phyloP scores from a whole-genome alignment of 2,797 vertebrate genomes.

The Esox masquinongy region DNA sequence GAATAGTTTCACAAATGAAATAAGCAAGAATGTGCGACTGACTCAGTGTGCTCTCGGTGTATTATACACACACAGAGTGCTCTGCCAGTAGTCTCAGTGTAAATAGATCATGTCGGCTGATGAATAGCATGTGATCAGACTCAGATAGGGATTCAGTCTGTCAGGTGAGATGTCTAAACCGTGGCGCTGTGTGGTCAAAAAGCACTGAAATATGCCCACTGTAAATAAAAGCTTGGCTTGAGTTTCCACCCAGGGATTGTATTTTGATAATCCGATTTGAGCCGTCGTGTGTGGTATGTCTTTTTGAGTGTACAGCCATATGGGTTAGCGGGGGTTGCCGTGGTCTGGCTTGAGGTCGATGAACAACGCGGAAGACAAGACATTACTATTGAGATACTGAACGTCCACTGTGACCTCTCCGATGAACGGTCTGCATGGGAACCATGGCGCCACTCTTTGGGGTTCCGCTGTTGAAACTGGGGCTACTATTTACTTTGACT shows the following conservation, averaged over 20 bases:
- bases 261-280: constrained; percentile 50
- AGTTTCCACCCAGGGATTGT: constrained; percentile 49
- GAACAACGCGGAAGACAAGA: constrained; percentile 9
- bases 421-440: background rate
- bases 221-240: constrained; percentile 55
- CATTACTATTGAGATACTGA: background rate
- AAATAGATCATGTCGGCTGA: constrained; percentile 70
- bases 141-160: constrained; percentile 58
- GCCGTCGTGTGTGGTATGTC: constrained; percentile 39
- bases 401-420: too few relatives aligned
- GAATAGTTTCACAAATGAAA: constrained; percentile 33
- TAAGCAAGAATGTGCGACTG: constrained; percentile 59
- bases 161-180: constrained; percentile 55
- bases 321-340: background rate
- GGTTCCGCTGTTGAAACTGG: background rate
- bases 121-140: constrained; percentile 63
- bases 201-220: constrained; percentile 47
- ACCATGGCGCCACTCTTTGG: background rate
- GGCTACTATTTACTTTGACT: too few relatives aligned
- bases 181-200: constrained; percentile 49
- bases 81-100: constrained; percentile 58
- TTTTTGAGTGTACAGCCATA: background rate
- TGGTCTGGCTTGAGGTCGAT: background rate
- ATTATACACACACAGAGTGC: constrained; percentile 45
- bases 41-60: constrained; percentile 60